Conservation (phyloP, 1,140 invertebrate genomes). For the Pantala flavescens region DNA sequence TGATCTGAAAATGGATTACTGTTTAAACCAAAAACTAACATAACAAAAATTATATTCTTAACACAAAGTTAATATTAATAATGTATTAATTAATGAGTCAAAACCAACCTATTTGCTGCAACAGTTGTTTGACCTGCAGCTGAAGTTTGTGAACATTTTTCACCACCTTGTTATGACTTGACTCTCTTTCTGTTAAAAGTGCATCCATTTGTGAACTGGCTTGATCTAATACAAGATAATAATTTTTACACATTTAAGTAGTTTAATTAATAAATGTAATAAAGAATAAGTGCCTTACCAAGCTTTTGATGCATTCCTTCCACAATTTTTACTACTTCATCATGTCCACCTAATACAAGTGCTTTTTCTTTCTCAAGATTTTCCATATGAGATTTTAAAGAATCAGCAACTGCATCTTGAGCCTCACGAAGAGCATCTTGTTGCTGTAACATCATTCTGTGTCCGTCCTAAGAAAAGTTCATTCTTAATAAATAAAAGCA, state of each 20-base stretch:
- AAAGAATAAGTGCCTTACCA: slow-evolving; percentile 31
- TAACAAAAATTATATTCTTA: no score
- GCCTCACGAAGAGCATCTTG: slow-evolving; percentile 37
- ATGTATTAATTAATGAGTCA: no score
- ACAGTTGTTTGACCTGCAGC: slow-evolving; percentile 40
- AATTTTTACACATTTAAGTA: not conserved
- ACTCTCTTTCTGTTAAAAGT: slow-evolving; percentile 36
- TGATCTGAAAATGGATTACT: slow-evolving; percentile 29
- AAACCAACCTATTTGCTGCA: slow-evolving; percentile 40
- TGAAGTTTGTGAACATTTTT: slow-evolving; percentile 45
- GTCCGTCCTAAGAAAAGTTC: slow-evolving; percentile 28
- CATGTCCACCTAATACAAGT: slow-evolving; percentile 46
- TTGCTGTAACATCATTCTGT: slow-evolving; percentile 27
- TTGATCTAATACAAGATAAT: slow-evolving; percentile 32
- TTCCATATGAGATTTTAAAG: slow-evolving; percentile 44
- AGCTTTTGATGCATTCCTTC: slow-evolving; percentile 45
- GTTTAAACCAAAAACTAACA: no score
- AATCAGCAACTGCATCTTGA: slow-evolving; percentile 38
- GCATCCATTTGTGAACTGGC: slow-evolving; percentile 38
- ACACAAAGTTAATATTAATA: no score
- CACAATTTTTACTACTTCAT: slow-evolving; percentile 43
- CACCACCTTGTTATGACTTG: slow-evolving; percentile 44
- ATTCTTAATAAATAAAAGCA: no score
- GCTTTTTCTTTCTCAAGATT: slow-evolving; percentile 47
- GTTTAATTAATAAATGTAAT: not conserved